Percentiles rank a stretch among this genome's conserved stretches.
These are phyloP conservation scores for Pachyseris speciosa DNA, from an alignment of 64 coral and sea anemone genomes.

Conservation along the genomic window DNA sequence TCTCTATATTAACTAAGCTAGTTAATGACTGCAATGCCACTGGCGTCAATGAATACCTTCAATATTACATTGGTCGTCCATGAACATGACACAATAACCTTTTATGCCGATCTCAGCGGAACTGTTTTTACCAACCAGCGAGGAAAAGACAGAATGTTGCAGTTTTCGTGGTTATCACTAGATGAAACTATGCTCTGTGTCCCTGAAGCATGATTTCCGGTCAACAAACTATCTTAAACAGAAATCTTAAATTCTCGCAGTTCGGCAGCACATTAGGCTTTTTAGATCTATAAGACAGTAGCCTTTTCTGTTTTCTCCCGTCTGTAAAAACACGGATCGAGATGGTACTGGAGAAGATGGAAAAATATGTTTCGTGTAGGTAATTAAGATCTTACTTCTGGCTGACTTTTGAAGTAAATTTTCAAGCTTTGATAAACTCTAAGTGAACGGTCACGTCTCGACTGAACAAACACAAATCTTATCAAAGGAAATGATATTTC, in stretches of 20 bases:
- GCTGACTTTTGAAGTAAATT: background rate
- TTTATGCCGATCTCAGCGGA: background rate
- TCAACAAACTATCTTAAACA: background rate
- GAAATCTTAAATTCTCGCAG: background rate
- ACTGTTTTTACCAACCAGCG: background rate
- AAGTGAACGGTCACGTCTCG: background rate
- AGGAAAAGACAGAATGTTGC: background rate
- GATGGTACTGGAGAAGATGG: background rate
- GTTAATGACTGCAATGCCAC: too few species aligned
- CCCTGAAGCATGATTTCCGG: slow-evolving; percentile 4
- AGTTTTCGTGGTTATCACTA: background rate
- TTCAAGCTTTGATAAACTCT: background rate
- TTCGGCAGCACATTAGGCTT: background rate
- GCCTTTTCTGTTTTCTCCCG: too few species aligned
- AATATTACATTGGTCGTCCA: too few species aligned
- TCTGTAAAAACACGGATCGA: background rate
- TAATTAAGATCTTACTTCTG: background rate
- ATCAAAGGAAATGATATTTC: slow-evolving; percentile 19
- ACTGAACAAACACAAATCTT: slow-evolving; percentile 15
- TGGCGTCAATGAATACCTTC: too few species aligned
- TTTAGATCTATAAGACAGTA: too few species aligned
- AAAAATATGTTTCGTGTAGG: background rate
- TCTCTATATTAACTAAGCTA: too few species aligned
- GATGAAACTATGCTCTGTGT: background rate
- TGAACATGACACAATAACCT: background rate